Percentiles rank a stretch among this genome's conserved stretches.
Evolutionary conservation across 2,888 invertebrate species (phyloP).

Genomic region (Zootermopsis nevadensis): DNA sequence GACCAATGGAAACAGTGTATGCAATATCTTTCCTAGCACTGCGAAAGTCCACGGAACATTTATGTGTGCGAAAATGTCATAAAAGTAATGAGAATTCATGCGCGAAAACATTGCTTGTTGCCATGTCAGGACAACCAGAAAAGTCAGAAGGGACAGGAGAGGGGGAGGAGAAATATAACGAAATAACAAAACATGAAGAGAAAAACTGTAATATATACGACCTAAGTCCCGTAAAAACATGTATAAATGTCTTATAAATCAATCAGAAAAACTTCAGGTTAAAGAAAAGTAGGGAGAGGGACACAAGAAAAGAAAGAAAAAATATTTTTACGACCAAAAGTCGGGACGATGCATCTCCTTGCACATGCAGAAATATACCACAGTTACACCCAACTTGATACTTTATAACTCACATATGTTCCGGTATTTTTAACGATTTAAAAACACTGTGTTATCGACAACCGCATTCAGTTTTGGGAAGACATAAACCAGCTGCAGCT

Average conservation of each 20-base stretch:
- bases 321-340: constrained; percentile 29
- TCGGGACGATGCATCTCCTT: constrained; percentile 21
- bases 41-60: background rate
- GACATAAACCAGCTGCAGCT: background rate
- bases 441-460: background rate
- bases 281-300: background rate
- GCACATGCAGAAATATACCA: constrained; percentile 18
- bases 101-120: constrained; percentile 18
- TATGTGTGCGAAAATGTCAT: background rate
- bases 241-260: constrained; percentile 45
- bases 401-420: background rate
- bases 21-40: background rate
- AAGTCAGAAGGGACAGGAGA: background rate
- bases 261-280: constrained; percentile 34
- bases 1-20: background rate
- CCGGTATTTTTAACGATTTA: background rate
- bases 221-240: constrained; percentile 7
- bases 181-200: constrained; percentile 31
- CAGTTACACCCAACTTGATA: constrained; percentile 21
- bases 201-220: constrained; percentile 22
- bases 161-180: constrained; percentile 8
- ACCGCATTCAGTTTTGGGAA: background rate
- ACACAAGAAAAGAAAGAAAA: constrained; percentile 11
- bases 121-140: background rate
- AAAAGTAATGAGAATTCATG: constrained; percentile 18